phyloP scores from a whole-genome alignment of 2,113 vertebrate genomes.

The Hyaena hyaena region DNA sequence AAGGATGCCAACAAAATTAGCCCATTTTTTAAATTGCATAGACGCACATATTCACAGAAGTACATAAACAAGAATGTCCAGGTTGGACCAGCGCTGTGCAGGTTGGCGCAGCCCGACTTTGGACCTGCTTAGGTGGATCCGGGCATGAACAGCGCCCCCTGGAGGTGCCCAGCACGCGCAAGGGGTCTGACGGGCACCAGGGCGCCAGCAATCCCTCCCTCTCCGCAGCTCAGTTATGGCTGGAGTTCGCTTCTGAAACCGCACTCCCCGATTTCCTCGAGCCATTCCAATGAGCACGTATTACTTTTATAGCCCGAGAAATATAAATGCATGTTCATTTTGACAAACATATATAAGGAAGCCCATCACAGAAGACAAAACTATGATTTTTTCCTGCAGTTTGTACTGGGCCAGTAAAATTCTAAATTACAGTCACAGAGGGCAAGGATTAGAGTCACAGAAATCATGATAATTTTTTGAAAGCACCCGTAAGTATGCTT shows the following conservation, averaged over 20 bases:
- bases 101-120: accelerated
- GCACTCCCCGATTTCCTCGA: not conserved
- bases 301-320: not conserved
- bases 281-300: not conserved
- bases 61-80: accelerated
- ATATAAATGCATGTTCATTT: not conserved
- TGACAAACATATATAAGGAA: not conserved
- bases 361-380: not conserved
- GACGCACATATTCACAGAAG: not conserved
- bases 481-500: not conserved
- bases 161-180: not conserved
- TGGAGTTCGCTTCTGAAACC: not conserved
- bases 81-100: accelerated
- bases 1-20: not conserved
- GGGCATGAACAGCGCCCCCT: accelerated
- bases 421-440: not conserved
- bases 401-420: not conserved
- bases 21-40: not conserved
- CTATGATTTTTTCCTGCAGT: not conserved
- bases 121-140: not conserved
- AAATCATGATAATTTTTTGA: not conserved
- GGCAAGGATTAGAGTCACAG: not conserved
- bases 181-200: accelerated
- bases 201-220: accelerated
- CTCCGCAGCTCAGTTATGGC: accelerated